Percentiles rank a stretch among this genome's conserved stretches.
Conservation (phyloP, 2,888 invertebrate genomes). For the Tridacna crocea region DNA sequence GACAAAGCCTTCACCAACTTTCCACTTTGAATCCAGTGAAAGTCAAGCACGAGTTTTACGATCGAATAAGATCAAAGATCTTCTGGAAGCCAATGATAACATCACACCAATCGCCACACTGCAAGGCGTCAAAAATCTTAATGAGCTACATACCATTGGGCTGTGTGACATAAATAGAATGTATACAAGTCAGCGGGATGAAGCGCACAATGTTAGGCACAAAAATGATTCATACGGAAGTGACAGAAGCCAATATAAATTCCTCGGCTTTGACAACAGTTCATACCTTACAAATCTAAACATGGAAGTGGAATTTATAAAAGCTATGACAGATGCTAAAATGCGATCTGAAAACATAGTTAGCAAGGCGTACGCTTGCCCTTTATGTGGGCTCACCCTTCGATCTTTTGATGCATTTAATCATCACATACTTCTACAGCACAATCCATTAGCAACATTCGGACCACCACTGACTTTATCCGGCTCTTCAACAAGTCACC, state of each 20-base stretch:
- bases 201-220: neutral
- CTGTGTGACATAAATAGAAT: too few relatives aligned
- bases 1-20: too few relatives aligned
- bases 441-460: slow-evolving; percentile 27
- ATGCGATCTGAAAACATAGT: neutral
- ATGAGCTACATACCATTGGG: neutral
- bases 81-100: slow-evolving; percentile 14
- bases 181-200: neutral
- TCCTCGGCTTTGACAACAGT: neutral
- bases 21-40: too few relatives aligned
- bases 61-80: slow-evolving; percentile 20
- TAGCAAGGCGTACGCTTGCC: slow-evolving; percentile 11
- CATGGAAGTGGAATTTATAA: slow-evolving; percentile 34
- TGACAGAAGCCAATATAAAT: neutral
- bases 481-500: neutral
- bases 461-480: neutral
- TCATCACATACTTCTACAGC: slow-evolving; percentile 30
- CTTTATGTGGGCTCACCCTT: slow-evolving; percentile 19
- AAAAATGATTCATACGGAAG: neutral
- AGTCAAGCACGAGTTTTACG: neutral
- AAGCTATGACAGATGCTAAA: slow-evolving; percentile 37
- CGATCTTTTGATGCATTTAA: slow-evolving; percentile 28
- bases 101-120: neutral
- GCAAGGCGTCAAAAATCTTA: neutral
- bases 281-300: slow-evolving; percentile 10